Evolutionary conservation across 2,888 invertebrate species (phyloP).

Genomic region (Ennomos quercinarius): DNA sequence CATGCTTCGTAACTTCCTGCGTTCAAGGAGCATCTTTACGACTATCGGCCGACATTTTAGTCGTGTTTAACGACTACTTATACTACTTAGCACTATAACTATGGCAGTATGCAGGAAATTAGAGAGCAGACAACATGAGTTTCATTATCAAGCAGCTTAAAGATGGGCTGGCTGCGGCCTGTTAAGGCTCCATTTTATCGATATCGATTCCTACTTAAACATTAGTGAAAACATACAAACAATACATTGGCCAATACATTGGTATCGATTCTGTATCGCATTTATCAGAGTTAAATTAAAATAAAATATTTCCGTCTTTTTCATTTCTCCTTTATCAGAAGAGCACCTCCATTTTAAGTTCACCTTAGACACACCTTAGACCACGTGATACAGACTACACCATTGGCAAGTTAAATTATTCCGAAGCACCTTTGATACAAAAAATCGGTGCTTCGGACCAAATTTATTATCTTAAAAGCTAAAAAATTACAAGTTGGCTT

Average conservation of each 20-base stretch:
- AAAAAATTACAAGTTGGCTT: slow-evolving; percentile 23
- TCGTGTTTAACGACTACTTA: slow-evolving; percentile 57
- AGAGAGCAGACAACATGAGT: slow-evolving; percentile 73
- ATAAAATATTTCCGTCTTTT: too few species aligned
- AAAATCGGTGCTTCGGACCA: slow-evolving; percentile 31
- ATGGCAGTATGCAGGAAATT: slow-evolving; percentile 79
- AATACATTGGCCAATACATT: slow-evolving; percentile 27
- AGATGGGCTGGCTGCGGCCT: slow-evolving; percentile 57
- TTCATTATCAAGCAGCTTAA: slow-evolving; percentile 74
- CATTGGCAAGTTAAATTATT: slow-evolving; percentile 51
- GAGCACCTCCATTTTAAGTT: too few species aligned
- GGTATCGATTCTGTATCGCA: too few species aligned
- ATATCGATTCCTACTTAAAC: slow-evolving; percentile 22
- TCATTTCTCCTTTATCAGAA: too few species aligned
- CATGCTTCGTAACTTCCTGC: slow-evolving; percentile 70
- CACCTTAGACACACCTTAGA: too few species aligned
- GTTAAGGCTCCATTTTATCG: slow-evolving; percentile 28
- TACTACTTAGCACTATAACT: slow-evolving; percentile 63
- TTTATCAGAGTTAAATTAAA: too few species aligned
- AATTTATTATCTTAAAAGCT: slow-evolving; percentile 35
- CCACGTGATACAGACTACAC: too few species aligned
- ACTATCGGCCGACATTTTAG: slow-evolving; percentile 45
- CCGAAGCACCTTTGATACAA: slow-evolving; percentile 31
- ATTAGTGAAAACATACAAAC: too few species aligned
- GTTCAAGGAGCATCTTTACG: slow-evolving; percentile 52